These are phyloP conservation scores for Paratilapia polleni DNA, from an alignment of 2,113 vertebrate genomes.

Conservation along the genomic window DNA sequence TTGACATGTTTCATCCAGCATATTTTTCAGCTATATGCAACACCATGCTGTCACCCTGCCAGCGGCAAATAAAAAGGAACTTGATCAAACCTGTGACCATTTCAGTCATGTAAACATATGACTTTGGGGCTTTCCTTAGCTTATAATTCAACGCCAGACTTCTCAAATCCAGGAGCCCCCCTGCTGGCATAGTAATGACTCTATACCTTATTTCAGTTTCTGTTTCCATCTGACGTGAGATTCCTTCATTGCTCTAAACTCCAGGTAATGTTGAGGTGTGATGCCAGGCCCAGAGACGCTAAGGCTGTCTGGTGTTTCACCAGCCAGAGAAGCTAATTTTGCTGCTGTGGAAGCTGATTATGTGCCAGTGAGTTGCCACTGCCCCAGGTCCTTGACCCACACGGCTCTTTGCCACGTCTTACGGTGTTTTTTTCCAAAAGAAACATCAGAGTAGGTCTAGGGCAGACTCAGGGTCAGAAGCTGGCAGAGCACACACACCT, in stretches of 20 bases:
- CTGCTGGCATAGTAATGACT: conserved; percentile 25
- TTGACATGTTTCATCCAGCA: conserved; percentile 7
- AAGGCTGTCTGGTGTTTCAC: background rate
- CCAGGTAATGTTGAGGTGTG: conserved; percentile 16
- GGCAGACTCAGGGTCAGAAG: conserved; percentile 17
- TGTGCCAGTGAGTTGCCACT: conserved; percentile 27
- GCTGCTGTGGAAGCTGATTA: background rate
- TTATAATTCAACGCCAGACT: conserved; percentile 7
- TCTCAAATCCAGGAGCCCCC: conserved; percentile 10
- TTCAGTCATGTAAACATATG: background rate
- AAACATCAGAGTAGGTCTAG: conserved; percentile 40
- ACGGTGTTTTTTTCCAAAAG: conserved; percentile 57
- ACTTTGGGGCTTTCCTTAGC: conserved; percentile 15
- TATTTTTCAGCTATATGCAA: conserved; percentile 5
- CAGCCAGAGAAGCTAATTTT: conserved; percentile 25
- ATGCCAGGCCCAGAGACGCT: conserved; percentile 17
- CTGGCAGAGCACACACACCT: conserved; percentile 48
- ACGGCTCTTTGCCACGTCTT: conserved; percentile 22
- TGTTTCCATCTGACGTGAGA: conserved; percentile 47
- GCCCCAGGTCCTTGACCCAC: conserved; percentile 29
- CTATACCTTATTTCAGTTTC: conserved; percentile 26
- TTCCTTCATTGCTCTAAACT: conserved; percentile 29
- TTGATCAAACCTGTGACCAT: conserved; percentile 32
- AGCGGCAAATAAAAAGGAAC: conserved; percentile 39
- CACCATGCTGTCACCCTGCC: conserved; percentile 1